These are phyloP conservation scores for Scytalopus superciliaris DNA, from an alignment of 2,113 vertebrate species.

Conservation along the genomic window DNA sequence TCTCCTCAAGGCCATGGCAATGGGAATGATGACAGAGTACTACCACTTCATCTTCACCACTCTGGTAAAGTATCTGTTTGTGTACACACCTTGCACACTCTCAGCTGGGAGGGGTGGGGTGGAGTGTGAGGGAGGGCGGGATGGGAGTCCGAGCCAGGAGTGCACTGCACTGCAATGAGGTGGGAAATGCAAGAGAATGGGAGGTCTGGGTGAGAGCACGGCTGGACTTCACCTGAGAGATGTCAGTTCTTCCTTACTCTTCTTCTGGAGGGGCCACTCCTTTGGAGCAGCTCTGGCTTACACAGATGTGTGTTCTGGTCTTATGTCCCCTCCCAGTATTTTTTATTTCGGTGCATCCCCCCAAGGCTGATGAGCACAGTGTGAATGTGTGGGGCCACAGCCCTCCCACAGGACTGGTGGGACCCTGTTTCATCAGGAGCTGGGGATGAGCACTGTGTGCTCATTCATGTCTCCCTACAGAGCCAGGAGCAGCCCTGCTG, in stretches of 20 bases:
- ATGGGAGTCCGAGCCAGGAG: background rate
- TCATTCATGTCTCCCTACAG: background rate
- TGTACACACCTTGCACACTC: background rate
- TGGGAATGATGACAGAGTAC: constrained; percentile 99
- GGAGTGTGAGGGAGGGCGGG: background rate
- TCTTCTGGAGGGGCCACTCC: background rate
- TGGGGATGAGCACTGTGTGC: background rate
- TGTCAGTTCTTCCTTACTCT: accelerated
- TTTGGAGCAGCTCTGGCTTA: background rate
- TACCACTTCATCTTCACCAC: constrained; percentile 99
- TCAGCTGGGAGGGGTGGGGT: accelerated
- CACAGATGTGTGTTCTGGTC: background rate
- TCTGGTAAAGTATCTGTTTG: constrained; percentile 87
- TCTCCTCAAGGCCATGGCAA: constrained; percentile 90
- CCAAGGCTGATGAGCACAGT: background rate
- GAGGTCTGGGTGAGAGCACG: background rate
- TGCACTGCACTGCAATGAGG: accelerated
- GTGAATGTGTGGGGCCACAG: background rate
- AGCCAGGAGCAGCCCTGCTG: background rate
- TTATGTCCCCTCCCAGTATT: background rate
- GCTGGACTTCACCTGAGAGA: accelerated
- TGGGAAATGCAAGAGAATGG: background rate
- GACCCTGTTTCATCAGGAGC: background rate
- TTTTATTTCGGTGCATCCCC: background rate
- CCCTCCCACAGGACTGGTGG: background rate